Percentiles rank a stretch among this genome's conserved stretches.
phyloP scores from a whole-genome alignment of 2,888 invertebrate species.

The Tinea semifulvella region DNA sequence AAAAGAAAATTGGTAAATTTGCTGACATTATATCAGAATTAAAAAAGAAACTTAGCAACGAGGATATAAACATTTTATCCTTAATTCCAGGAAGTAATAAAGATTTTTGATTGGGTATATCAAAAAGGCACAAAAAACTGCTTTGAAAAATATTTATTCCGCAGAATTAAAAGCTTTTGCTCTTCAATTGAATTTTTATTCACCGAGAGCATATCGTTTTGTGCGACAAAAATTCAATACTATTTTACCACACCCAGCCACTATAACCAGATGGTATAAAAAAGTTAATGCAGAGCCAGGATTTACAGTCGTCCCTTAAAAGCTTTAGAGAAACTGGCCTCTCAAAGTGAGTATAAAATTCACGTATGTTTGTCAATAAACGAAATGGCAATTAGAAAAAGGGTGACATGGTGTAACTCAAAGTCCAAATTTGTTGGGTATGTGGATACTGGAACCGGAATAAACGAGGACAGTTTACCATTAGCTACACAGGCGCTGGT shows the following conservation, averaged over 20 bases:
- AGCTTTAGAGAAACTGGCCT: neutral
- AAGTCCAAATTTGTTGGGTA: slow-evolving; percentile 23
- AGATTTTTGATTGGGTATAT: neutral
- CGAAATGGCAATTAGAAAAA: slow-evolving; percentile 24
- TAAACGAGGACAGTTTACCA: slow-evolving; percentile 13
- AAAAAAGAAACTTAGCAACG: neutral
- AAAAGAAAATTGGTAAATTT: neutral
- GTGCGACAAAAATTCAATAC: neutral
- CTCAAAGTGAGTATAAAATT: neutral
- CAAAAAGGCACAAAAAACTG: neutral
- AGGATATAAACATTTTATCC: neutral
- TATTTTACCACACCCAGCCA: neutral
- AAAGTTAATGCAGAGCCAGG: neutral
- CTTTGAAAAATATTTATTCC: neutral
- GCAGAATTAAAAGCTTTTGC: neutral
- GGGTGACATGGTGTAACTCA: slow-evolving; percentile 26
- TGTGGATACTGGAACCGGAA: slow-evolving; percentile 14
- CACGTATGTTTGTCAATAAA: slow-evolving; percentile 17
- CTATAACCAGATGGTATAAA: neutral
- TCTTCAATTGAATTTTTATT: neutral
- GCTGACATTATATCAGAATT: too few species aligned
- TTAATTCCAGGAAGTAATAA: neutral
- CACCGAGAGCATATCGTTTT: neutral
- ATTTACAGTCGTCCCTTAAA: neutral
- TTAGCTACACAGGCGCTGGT: slow-evolving; percentile 16